These are phyloP conservation scores for Protophormia terraenovae DNA, from an alignment of 2,888 invertebrate genomes.

Conservation along the genomic window DNA sequence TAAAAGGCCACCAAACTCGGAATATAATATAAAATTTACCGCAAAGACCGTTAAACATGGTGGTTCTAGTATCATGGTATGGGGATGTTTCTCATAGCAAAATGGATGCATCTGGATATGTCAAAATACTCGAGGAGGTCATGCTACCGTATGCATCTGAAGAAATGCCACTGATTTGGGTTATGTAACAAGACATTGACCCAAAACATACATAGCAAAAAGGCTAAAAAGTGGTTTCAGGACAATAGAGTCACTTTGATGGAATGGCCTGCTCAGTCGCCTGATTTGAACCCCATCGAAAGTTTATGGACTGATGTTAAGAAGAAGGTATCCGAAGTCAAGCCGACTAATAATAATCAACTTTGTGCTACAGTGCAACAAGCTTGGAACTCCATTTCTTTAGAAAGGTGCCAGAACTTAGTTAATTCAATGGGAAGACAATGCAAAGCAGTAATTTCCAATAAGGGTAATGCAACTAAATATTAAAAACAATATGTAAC, in stretches of 20 bases:
- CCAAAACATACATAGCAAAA: constrained; percentile 5
- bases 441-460: not conserved
- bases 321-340: not conserved
- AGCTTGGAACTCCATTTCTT: not conserved
- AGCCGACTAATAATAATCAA: no score
- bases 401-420: constrained; percentile 6
- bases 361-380: not conserved
- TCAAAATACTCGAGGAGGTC: not conserved
- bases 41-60: no score
- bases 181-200: not conserved
- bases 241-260: constrained; percentile 39
- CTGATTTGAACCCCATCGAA: constrained; percentile 66
- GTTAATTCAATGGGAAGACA: not conserved
- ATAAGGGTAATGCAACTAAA: not conserved
- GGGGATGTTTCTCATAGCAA: no score
- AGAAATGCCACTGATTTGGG: no score
- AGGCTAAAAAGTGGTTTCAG: not conserved
- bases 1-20: not conserved
- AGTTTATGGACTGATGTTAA: constrained; percentile 27
- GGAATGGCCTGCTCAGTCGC: constrained; percentile 62
- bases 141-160: no score
- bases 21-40: not conserved
- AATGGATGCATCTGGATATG: not conserved
- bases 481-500: not conserved
- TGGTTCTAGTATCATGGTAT: no score